A percentile compares a stretch with the other conserved stretches of the same genome.
These are phyloP conservation scores for Xestia rhomboidea DNA, from an alignment of 2,888 invertebrate species.

Conservation along the genomic window DNA sequence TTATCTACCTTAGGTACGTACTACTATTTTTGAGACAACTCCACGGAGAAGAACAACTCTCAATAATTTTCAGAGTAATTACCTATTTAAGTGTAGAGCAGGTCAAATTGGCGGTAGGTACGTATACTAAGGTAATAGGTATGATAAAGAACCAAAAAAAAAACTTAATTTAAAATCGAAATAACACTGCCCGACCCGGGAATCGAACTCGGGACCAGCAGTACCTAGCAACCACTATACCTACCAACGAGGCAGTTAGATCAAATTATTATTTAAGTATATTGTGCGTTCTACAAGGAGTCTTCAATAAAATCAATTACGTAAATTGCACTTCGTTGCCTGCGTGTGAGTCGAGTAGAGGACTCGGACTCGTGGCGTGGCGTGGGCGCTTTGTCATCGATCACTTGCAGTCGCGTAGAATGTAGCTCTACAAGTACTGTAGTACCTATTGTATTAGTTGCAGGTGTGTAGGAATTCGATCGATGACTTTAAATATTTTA, in stretches of 20 bases:
- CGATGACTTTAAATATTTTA: slow-evolving; percentile 10
- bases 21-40: not conserved
- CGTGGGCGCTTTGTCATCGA: slow-evolving; percentile 12
- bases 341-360: not conserved
- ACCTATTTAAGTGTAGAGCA: not conserved
- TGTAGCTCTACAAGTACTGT: not conserved
- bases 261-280: not conserved
- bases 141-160: too few relatives aligned
- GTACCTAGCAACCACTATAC: not conserved
- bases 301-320: slow-evolving; percentile 24
- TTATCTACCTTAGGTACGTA: not conserved
- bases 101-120: not conserved
- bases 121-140: not conserved
- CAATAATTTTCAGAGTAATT: not conserved
- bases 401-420: slow-evolving; percentile 18
- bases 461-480: slow-evolving; percentile 20
- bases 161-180: too few relatives aligned
- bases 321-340: slow-evolving; percentile 28
- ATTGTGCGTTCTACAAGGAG: slow-evolving; percentile 8
- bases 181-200: not conserved
- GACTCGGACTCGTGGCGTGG: not conserved
- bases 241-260: not conserved
- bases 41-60: not conserved
- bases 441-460: not conserved
- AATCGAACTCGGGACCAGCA: not conserved